Evolutionary conservation across 2,797 vertebrate species (phyloP), one percentile per base, ranked within the genome.

Genomic region (Micromesistius poutassou): DNA sequence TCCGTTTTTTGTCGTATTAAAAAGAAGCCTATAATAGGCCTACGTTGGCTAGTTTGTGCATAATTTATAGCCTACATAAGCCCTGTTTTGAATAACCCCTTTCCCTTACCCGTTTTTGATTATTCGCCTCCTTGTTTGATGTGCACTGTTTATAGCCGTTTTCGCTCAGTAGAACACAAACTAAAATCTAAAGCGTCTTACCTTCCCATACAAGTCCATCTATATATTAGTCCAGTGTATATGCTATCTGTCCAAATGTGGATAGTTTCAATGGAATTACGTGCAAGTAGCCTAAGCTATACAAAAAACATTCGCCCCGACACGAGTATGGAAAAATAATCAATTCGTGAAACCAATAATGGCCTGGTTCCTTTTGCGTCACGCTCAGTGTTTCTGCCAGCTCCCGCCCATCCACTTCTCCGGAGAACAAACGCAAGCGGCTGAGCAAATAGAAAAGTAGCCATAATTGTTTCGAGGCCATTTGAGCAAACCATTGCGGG

Each of bases 151-250:
- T 70, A 30, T 30, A 70, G 4, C 8, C 35, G n/a, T 40, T 72
- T 36, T 62, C 73, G 8, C 42, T 25, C 42, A 0, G 22, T 66
- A 80, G 3, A 76, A n/a, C 25, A 13, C 33, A 66, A 19, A 7
- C 33, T 66, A 25, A 75, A 38, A 16, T 22, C 55, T 36, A 28
- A 16, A 36, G 62, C 31, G 19, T 68, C 94, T 94, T 95, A 96
- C 96, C 96, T 96, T 97, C 35, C 95, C 95, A 74, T 96, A 96
- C 78, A 96, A 88, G 78, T 97, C 96, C 95, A 96, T 96, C 66
- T 82, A 77, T 77, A 72, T 40, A 68, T 13, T 75, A 73, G 38
- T 80, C 30, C 30, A 35, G n/a, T 42, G 68, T 78, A 76, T 19
- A 68, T 77, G 28, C 12, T 50, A 46, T 73, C 38, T 42, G 28